phyloP scores from a whole-genome alignment of 2,888 invertebrate species.

The Acleris cristana region DNA sequence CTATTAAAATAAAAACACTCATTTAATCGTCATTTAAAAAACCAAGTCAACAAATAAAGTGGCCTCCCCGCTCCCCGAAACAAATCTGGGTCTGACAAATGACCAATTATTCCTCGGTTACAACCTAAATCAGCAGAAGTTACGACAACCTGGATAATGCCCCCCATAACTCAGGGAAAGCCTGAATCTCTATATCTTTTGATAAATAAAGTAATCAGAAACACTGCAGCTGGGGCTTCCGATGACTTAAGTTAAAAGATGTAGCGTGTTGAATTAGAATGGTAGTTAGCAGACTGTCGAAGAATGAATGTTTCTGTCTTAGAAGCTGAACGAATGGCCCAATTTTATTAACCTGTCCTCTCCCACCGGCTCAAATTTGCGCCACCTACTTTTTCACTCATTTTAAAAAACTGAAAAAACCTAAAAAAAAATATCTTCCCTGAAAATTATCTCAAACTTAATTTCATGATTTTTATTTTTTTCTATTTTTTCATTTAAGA shows the following conservation, averaged over 20 bases:
- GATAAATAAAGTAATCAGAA: slow-evolving; percentile 34
- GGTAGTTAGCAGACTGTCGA: too few relatives aligned
- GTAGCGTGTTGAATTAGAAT: neutral
- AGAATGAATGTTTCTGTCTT: too few relatives aligned
- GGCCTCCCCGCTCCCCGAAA: slow-evolving; percentile 1
- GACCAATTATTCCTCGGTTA: slow-evolving; percentile 29
- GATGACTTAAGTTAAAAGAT: neutral
- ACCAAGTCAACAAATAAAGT: slow-evolving; percentile 12
- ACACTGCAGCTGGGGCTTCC: slow-evolving; percentile 14
- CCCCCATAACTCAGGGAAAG: slow-evolving; percentile 27
- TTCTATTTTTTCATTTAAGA: too few relatives aligned
- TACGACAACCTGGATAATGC: slow-evolving; percentile 21
- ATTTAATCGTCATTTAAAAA: slow-evolving; percentile 6
- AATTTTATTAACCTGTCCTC: too few relatives aligned
- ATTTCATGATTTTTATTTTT: too few relatives aligned
- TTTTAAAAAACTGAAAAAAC: too few relatives aligned
- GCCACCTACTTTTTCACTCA: too few relatives aligned
- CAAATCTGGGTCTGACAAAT: slow-evolving; percentile 25
- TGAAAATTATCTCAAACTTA: too few relatives aligned
- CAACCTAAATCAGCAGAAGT: slow-evolving; percentile 32
- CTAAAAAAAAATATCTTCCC: too few relatives aligned
- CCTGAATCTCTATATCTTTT: slow-evolving; percentile 24
- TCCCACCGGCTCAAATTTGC: too few relatives aligned
- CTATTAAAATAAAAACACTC: neutral
- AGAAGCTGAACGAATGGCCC: too few relatives aligned